Evolutionary conservation across 1,140 invertebrate species (phyloP).

Genomic region (Drosophila leontia): DNA sequence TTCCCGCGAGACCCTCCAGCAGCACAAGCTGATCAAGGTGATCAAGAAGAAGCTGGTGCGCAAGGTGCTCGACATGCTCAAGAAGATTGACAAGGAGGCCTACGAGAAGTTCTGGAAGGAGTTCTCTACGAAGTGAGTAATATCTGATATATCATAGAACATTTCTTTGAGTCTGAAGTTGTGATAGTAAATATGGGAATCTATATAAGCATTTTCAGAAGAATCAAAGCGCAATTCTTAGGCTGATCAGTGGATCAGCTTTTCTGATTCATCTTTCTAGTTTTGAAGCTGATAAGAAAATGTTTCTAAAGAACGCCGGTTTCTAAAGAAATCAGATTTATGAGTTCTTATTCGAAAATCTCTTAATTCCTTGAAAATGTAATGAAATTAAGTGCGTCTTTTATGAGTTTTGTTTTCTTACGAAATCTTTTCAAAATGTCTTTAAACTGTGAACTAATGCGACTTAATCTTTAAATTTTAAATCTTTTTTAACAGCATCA

Average conservation of each 20-base stretch:
- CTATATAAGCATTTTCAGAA: not conserved
- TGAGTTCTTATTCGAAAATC: not conserved
- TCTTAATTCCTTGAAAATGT: not conserved
- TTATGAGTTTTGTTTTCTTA: not conserved
- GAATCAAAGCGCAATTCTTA: not conserved
- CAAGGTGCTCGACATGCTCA: conserved; percentile 99
- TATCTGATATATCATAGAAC: not conserved
- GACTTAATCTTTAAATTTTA: not conserved
- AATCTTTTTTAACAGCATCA: conserved; percentile 88
- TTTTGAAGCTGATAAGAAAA: not conserved
- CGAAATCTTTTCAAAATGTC: not conserved
- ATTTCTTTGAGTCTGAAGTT: not conserved
- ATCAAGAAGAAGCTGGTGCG: conserved; percentile 99
- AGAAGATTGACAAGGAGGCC: conserved; percentile 96
- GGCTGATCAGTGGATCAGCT: not conserved
- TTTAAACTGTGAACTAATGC: not conserved
- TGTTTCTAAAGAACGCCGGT: not conserved
- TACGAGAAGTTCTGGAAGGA: conserved; percentile 99
- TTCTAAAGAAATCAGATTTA: not conserved
- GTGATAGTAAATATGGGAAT: not conserved
- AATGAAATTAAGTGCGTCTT: not conserved
- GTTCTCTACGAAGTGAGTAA: conserved; percentile 96
- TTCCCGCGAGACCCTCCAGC: conserved; percentile 98
- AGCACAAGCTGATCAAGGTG: conserved; percentile 99
- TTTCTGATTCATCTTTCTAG: not conserved